Percentiles rank a stretch among this genome's conserved stretches.
These are phyloP conservation scores for Callipepla californica DNA, from an alignment of 2,113 vertebrate genomes.

Conservation along the genomic window DNA sequence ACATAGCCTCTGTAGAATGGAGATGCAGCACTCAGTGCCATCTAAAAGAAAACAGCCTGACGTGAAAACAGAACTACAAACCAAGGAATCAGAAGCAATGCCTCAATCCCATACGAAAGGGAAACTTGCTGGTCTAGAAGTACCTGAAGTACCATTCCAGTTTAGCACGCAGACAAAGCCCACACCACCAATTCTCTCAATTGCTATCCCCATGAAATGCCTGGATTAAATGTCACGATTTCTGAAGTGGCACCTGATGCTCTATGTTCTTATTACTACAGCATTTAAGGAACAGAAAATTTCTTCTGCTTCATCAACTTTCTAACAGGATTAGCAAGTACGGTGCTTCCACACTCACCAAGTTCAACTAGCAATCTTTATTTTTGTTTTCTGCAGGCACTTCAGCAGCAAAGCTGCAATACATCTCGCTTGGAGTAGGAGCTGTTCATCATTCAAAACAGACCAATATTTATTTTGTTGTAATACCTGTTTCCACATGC, in stretches of 20 bases:
- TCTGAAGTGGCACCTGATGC: not conserved
- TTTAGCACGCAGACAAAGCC: not conserved
- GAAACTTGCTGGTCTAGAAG: not conserved
- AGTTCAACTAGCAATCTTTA: not conserved
- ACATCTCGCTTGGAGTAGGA: not conserved
- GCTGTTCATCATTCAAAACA: not conserved
- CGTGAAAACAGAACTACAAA: not conserved
- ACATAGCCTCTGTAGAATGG: conserved; percentile 96
- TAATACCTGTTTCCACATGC: not conserved
- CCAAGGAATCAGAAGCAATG: not conserved
- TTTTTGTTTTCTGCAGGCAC: too few species aligned
- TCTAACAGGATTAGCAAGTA: not conserved
- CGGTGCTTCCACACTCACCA: rapidly evolving
- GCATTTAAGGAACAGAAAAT: not conserved
- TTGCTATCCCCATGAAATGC: rapidly evolving
- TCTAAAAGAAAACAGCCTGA: conserved; percentile 78
- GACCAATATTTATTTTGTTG: not conserved
- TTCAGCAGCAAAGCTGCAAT: not conserved
- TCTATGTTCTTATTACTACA: not conserved
- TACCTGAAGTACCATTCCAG: not conserved
- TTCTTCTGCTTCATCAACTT: too few species aligned
- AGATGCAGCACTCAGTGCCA: conserved; percentile 96
- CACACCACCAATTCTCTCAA: not conserved
- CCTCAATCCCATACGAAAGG: not conserved
- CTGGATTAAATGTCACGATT: not conserved